Percentiles rank a stretch among this genome's conserved stretches.
Evolutionary conservation across 1,140 invertebrate species (phyloP).

Genomic region (Orius insidiosus): DNA sequence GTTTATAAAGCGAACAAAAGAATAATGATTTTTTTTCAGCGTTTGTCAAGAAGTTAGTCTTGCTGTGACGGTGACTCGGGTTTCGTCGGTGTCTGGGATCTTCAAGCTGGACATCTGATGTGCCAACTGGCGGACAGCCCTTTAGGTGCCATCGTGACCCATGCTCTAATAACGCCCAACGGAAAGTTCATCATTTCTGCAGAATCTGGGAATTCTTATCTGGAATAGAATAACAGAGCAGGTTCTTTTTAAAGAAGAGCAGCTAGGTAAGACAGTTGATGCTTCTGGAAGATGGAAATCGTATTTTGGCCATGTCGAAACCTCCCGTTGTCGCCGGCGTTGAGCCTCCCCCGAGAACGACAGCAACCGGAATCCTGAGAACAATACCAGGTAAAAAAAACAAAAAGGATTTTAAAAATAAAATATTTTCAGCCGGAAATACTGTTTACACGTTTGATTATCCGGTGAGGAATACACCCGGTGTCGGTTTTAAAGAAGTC

Average conservation of each 20-base stretch:
- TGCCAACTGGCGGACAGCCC: constrained; percentile 80
- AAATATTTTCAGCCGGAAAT: constrained; percentile 39
- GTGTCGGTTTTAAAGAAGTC: constrained; percentile 45
- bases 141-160: constrained; percentile 85
- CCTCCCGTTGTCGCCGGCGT: constrained; percentile 29
- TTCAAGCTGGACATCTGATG: constrained; percentile 65
- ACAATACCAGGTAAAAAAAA: constrained; percentile 45
- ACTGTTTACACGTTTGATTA: constrained; percentile 65
- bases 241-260: constrained; percentile 68
- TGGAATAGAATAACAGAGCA: constrained; percentile 77
- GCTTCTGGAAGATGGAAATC: constrained; percentile 63
- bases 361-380: constrained; percentile 44
- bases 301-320: constrained; percentile 70
- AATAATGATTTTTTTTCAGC: constrained; percentile 27
- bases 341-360: constrained; percentile 37
- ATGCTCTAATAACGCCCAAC: constrained; percentile 70
- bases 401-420: background rate
- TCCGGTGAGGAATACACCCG: constrained; percentile 43
- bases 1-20: no score
- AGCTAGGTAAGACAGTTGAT: constrained; percentile 74
- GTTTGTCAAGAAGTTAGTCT: constrained; percentile 53
- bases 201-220: constrained; percentile 83
- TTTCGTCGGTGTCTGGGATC: constrained; percentile 88
- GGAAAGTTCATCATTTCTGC: constrained; percentile 73
- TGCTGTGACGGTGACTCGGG: constrained; percentile 75